Base-by-base conservation (phyloP, 2,797 vertebrate genomes). In the Sebastes jordani region DNA sequence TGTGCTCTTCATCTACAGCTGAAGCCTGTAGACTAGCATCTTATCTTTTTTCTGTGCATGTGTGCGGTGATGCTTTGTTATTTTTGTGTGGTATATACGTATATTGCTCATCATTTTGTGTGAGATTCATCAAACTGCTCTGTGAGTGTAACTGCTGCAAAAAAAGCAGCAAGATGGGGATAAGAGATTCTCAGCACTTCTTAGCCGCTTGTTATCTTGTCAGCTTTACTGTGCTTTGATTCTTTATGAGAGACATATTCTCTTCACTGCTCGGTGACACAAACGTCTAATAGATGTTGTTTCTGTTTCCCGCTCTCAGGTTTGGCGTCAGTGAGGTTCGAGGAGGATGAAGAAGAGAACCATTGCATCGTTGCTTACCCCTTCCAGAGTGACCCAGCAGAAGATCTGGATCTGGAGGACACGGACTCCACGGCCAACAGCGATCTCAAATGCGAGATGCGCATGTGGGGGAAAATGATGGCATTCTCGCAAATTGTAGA, bases 291-390 rank as follows among this genome's bases (percentile, higher is more conserved):
- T 71, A n/a, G 4, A 11, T 20, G 16, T 73, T 14, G 4, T 75
- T 23, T 74, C 34, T 71, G 2, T 77, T 29, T 70, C 62, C 2
- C 10, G 1, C 10, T 81, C 63, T 36, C 90, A 99, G 98, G 98
- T 89, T 98, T 98, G 78, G 97, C 99, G 58, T 98, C 98, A 0
- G 98, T 99, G 52, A 96, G 97, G 91, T 99, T 99, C 56, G 98
- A 99, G 92, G 98, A 99, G 89, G 98, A 99, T 58, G 97, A 97
- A 92, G 97, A 98, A 88, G 97, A 97, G 72, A 98, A 98, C 76
- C 91, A 98, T 55, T 98, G 97, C 94, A 94, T 99, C 80, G 96
- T 99, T 87, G 98, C 98, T 7, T 98, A 99, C 94, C 98, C 98
- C 2, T 91, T 99, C 84, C 97, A 95, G 89, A 97, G 96, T 92